Conservation (phyloP, 64 coral and sea anemone species). For the Stichodactyla helianthus region DNA sequence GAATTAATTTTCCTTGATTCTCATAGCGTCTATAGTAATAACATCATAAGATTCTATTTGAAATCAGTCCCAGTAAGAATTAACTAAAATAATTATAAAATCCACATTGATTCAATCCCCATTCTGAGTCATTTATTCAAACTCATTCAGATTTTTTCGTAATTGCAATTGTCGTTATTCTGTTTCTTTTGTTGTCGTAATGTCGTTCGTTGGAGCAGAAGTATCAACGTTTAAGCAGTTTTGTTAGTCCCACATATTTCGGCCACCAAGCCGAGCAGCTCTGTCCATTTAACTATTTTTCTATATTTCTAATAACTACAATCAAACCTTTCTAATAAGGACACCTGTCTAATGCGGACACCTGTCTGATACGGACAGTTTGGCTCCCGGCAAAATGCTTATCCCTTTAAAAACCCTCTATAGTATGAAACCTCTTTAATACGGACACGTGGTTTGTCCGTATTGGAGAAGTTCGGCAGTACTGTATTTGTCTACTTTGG, state of each 20-base stretch:
- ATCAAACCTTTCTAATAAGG: neutral
- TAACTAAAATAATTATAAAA: neutral
- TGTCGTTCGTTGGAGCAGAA: neutral
- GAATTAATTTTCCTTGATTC: no score
- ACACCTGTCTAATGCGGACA: no score
- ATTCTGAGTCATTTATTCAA: neutral
- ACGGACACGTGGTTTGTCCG: no score
- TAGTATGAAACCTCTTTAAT: no score
- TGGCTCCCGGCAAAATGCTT: no score
- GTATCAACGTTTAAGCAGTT: neutral
- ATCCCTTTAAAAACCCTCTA: no score
- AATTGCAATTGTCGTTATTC: neutral
- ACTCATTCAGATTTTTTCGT: neutral
- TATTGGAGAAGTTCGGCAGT: no score
- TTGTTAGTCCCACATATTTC: neutral
- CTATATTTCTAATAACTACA: neutral
- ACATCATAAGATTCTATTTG: no score
- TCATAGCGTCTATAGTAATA: no score
- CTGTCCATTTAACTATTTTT: neutral
- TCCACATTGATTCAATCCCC: neutral
- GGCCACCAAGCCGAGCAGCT: conserved; percentile 3
- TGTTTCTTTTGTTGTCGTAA: neutral
- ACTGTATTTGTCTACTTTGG: no score
- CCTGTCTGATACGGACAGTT: no score
- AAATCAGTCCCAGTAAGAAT: no score